Evolutionary conservation across 2,797 vertebrate species (phyloP).

Genomic region (Peromyscus nudipes): DNA sequence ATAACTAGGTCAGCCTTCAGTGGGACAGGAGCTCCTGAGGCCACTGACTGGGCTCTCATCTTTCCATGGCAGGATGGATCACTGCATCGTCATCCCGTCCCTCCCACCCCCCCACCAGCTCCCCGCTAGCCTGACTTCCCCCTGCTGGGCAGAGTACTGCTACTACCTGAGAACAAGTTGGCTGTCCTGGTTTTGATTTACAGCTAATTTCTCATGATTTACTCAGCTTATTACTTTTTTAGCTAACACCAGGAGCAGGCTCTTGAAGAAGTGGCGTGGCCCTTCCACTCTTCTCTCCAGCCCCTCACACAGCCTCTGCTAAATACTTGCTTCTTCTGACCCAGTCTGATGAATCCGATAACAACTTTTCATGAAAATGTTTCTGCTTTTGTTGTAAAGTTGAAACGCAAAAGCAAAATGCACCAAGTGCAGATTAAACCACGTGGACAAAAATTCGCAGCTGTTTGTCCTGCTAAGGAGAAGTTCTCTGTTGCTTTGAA

Average conservation of each 20-base stretch:
- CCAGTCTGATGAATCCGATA: neutral
- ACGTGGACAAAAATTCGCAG: neutral
- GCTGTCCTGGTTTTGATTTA: neutral
- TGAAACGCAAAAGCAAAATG: neutral
- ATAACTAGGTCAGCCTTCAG: neutral
- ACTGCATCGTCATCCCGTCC: too few species aligned
- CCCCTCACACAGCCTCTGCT: neutral
- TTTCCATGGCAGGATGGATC: neutral
- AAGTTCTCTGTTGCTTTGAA: neutral
- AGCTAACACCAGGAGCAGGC: neutral
- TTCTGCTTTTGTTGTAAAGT: neutral
- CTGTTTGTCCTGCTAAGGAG: neutral
- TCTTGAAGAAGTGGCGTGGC: neutral
- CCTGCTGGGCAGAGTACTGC: neutral
- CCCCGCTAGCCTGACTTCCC: neutral
- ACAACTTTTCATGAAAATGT: neutral
- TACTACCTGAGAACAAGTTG: neutral
- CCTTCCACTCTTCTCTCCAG: neutral
- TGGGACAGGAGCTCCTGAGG: neutral
- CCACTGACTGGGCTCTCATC: neutral
- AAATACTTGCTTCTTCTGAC: neutral
- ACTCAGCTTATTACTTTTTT: neutral
- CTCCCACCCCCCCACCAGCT: neutral
- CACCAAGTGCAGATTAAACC: neutral
- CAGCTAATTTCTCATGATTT: neutral